Evolutionary conservation across 2,113 vertebrate genomes (phyloP).

Genomic region (Pedetes capensis): DNA sequence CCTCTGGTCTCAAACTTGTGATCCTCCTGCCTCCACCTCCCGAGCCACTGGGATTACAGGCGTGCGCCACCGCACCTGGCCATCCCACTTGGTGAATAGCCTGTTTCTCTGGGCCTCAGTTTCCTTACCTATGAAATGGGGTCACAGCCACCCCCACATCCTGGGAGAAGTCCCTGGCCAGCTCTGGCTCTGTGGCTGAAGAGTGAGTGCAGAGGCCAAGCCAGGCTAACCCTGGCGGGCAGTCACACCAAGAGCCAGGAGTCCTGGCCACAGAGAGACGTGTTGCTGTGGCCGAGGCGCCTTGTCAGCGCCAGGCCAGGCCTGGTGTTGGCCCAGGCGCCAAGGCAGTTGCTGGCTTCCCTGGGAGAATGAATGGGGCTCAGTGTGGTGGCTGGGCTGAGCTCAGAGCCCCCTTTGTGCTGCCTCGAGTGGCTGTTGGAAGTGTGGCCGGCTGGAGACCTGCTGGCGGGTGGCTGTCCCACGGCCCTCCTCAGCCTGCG

Average conservation of each 20-base stretch:
- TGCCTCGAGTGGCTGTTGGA: slow-evolving; percentile 67
- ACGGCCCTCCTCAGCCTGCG: not conserved
- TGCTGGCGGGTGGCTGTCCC: slow-evolving; percentile 45
- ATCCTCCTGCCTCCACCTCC: too few species aligned
- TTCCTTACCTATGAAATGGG: not conserved
- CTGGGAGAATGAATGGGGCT: slow-evolving; percentile 68
- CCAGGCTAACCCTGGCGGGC: not conserved
- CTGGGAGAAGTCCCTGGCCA: not conserved
- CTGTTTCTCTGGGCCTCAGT: not conserved
- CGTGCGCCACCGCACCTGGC: too few species aligned
- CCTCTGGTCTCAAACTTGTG: too few species aligned
- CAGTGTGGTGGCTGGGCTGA: slow-evolving; percentile 27
- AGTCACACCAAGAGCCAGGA: accelerated
- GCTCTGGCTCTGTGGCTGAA: not conserved
- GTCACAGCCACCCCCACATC: not conserved
- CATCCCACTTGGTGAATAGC: too few species aligned
- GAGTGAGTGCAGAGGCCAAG: not conserved
- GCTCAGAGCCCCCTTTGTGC: slow-evolving; percentile 71
- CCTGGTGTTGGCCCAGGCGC: not conserved
- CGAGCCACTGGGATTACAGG: too few species aligned
- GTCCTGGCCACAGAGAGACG: accelerated
- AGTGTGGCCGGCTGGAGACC: slow-evolving; percentile 16
- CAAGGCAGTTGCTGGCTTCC: not conserved
- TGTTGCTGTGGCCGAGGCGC: not conserved
- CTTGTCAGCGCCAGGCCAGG: not conserved